phyloP scores from a whole-genome alignment of 2,113 vertebrate species.

The Blennius ocellaris region DNA sequence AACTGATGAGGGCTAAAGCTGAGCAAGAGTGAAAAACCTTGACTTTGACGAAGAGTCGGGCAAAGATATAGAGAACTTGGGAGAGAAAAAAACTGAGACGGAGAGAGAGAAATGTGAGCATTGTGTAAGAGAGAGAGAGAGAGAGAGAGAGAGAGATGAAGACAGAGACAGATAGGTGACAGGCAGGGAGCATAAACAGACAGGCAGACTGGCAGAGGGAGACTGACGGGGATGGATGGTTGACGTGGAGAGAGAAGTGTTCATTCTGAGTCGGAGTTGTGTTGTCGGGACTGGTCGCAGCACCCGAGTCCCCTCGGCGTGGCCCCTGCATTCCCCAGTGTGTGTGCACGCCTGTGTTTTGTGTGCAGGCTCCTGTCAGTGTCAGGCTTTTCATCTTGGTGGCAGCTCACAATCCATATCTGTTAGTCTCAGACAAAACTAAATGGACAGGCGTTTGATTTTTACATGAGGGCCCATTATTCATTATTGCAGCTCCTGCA shows the following conservation, averaged over 20 bases:
- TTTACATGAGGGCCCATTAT: neutral
- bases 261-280: slow-evolving; percentile 44
- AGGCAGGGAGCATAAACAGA: slow-evolving; percentile 54
- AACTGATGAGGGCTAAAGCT: slow-evolving; percentile 64
- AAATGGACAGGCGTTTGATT: neutral
- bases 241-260: slow-evolving; percentile 52
- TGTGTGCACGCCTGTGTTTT: slow-evolving; percentile 16
- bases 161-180: slow-evolving; percentile 56
- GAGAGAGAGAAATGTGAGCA: neutral
- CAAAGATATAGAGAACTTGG: slow-evolving; percentile 50
- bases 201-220: slow-evolving; percentile 32
- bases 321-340: neutral
- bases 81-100: slow-evolving; percentile 4
- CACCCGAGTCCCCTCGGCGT: slow-evolving; percentile 21
- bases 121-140: neutral
- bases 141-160: slow-evolving; percentile 38
- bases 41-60: slow-evolving; percentile 68
- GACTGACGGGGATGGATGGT: slow-evolving; percentile 55
- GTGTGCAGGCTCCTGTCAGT: neutral
- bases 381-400: neutral
- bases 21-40: slow-evolving; percentile 51
- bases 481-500: neutral
- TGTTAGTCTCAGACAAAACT: neutral
- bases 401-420: slow-evolving; percentile 2
- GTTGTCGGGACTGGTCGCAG: slow-evolving; percentile 48